Evolutionary conservation across 2,797 vertebrate genomes (phyloP).

Genomic region (Sphaeramia orbicularis): DNA sequence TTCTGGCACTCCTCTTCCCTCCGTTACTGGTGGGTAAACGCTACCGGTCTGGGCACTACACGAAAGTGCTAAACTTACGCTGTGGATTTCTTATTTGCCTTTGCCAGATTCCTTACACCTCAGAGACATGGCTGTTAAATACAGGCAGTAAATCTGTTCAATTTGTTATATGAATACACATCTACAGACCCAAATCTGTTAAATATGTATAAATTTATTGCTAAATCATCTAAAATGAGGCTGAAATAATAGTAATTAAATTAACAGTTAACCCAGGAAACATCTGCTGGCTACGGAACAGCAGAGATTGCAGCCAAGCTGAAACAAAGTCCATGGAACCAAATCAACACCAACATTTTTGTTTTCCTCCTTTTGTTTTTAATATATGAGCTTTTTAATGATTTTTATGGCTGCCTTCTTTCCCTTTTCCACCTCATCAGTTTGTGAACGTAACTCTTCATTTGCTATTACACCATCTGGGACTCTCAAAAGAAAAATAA

Average conservation of each 20-base stretch:
- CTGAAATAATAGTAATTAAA: conserved; percentile 47
- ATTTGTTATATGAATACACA: conserved; percentile 8
- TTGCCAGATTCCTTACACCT: conserved; percentile 33
- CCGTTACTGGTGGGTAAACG: conserved; percentile 66
- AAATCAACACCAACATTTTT: conserved; percentile 6
- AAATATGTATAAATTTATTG: conserved; percentile 25
- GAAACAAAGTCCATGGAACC: conserved; percentile 15
- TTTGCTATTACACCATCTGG: not conserved
- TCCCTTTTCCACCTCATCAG: not conserved
- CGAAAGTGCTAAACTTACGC: conserved; percentile 12
- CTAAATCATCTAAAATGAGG: conserved; percentile 35
- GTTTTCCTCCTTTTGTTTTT: not conserved
- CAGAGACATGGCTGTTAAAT: conserved; percentile 35
- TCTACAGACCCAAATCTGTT: conserved; percentile 16
- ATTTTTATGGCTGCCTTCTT: not conserved
- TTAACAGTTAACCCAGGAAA: conserved; percentile 34
- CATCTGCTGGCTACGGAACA: conserved; percentile 9
- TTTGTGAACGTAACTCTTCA: not conserved
- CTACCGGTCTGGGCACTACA: not conserved
- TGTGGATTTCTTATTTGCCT: conserved; percentile 41
- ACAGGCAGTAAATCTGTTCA: conserved; percentile 47
- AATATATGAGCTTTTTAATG: not conserved
- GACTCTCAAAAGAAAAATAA: not conserved
- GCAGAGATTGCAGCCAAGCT: conserved; percentile 28
- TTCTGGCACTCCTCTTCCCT: conserved; percentile 80